Conservation (phyloP, 2,797 vertebrate genomes). For the Selene dorsalis region DNA sequence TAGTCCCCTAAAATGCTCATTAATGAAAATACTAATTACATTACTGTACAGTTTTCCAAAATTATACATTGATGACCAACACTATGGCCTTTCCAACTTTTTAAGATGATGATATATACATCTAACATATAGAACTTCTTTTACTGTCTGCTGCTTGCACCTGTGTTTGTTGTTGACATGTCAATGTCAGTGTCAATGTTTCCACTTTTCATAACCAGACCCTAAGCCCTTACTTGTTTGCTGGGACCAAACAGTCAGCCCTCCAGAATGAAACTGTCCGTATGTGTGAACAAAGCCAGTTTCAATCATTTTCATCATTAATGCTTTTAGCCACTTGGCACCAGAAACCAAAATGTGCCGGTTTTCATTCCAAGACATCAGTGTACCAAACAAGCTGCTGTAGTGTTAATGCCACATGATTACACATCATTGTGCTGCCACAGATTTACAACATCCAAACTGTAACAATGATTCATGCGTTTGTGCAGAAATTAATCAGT, state of each 20-base stretch:
- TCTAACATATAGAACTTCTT: too few relatives aligned
- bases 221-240: not conserved
- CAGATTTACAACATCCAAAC: slow-evolving; percentile 19
- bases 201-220: not conserved
- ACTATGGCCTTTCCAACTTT: not conserved
- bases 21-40: not conserved
- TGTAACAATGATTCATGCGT: slow-evolving; percentile 27
- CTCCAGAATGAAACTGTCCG: not conserved
- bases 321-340: slow-evolving; percentile 15
- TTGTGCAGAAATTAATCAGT: slow-evolving; percentile 21
- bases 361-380: not conserved
- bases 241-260: not conserved
- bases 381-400: slow-evolving; percentile 4
- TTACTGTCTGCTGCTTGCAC: not conserved
- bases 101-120: not conserved
- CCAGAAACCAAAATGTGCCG: not conserved
- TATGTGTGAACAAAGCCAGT: not conserved
- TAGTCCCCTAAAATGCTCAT: not conserved
- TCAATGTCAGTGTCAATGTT: not conserved
- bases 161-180: slow-evolving; percentile 8
- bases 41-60: not conserved
- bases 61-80: not conserved
- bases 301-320: not conserved
- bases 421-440: not conserved
- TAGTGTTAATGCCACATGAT: slow-evolving; percentile 8